These are phyloP conservation scores for Catharus minimus DNA, from an alignment of 2,113 vertebrate species.

Conservation along the genomic window DNA sequence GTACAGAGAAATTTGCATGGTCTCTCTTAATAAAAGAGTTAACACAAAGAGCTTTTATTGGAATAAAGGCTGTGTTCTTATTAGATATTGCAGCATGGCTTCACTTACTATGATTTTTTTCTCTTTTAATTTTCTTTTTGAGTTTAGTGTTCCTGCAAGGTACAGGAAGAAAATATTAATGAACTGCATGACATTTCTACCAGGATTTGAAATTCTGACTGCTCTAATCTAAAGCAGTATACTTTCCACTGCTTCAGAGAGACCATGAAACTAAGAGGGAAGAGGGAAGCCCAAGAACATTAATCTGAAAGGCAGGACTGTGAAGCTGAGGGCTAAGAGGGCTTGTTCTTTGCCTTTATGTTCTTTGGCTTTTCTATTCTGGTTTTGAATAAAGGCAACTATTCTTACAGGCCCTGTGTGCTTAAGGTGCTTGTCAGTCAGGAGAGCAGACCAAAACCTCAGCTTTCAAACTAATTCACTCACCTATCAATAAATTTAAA, in stretches of 20 bases:
- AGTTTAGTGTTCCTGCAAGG: background rate
- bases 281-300: background rate
- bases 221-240: background rate
- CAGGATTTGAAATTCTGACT: background rate
- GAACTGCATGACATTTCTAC: background rate
- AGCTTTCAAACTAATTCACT: background rate
- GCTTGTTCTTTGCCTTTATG: background rate
- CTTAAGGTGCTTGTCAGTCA: background rate
- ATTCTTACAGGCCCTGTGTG: background rate
- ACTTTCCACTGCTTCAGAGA: background rate
- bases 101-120: background rate
- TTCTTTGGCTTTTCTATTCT: background rate
- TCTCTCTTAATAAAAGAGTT: conserved; percentile 34
- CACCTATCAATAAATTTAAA: background rate
- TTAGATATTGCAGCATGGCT: conserved; percentile 1
- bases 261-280: background rate
- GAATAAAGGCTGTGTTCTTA: conserved; percentile 20
- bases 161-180: background rate
- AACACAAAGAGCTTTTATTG: conserved; percentile 31
- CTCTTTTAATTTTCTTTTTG: conserved; percentile 13
- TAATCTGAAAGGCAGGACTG: background rate
- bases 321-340: background rate
- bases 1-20: conserved; percentile 37
- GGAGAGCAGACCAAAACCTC: background rate
- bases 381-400: background rate